Percentiles rank a stretch among this genome's conserved stretches.
Conservation (phyloP, 2,888 invertebrate species). For the Callyntrura guangdongensis region DNA sequence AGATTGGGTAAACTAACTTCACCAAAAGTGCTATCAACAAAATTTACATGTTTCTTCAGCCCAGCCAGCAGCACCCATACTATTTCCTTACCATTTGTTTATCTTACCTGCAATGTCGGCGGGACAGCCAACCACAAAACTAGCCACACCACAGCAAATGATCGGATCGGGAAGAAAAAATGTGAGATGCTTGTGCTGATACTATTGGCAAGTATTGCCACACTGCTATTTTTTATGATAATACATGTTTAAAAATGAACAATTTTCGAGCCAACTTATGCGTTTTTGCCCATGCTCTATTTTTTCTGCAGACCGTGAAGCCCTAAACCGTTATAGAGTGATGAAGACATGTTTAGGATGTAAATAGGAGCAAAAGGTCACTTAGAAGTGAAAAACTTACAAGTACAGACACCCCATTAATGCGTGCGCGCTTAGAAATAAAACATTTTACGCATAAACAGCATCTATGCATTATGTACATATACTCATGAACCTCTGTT, state of each 20-base stretch:
- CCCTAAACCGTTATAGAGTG: not conserved
- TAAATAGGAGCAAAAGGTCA: no score
- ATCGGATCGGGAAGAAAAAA: not conserved
- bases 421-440: no score
- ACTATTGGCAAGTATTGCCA: not conserved
- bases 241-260: not conserved
- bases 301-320: not conserved
- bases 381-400: not conserved
- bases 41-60: not conserved
- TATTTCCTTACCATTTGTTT: constrained; percentile 14
- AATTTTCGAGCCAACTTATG: constrained; percentile 27
- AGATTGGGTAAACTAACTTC: no score
- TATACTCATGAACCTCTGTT: no score
- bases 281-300: not conserved
- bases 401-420: not conserved
- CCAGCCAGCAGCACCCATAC: not conserved
- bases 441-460: no score
- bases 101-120: not conserved
- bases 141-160: not conserved
- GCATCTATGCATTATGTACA: no score
- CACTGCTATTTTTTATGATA: not conserved
- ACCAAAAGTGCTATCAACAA: not conserved
- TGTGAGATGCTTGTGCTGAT: not conserved
- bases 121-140: not conserved
- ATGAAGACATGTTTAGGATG: no score